Evolutionary conservation across 1,140 invertebrate species (phyloP).

Genomic region (Solenopsis fugax): DNA sequence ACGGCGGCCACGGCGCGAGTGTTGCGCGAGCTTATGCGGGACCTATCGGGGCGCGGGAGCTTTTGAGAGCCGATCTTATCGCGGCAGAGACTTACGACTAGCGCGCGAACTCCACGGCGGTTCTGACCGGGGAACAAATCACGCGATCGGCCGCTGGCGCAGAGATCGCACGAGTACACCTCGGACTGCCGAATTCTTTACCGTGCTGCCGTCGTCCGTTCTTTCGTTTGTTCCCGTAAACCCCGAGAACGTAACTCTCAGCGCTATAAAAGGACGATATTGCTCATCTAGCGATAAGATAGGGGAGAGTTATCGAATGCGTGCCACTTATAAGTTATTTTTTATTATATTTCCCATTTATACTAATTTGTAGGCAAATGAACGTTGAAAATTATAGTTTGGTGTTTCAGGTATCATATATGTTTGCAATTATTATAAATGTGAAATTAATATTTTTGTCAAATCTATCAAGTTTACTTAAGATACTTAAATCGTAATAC

Average conservation of each 20-base stretch:
- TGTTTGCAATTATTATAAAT: too few relatives aligned
- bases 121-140: conserved; percentile 73
- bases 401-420: too few relatives aligned
- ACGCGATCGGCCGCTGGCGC: conserved; percentile 46
- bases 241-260: not conserved
- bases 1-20: conserved; percentile 69
- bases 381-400: too few relatives aligned
- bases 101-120: conserved; percentile 57
- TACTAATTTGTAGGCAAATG: too few relatives aligned
- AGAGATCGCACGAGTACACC: conserved; percentile 36
- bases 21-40: conserved; percentile 63
- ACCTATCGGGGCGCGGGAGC: conserved; percentile 74
- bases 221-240: conserved; percentile 37
- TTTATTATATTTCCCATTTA: too few relatives aligned
- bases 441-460: too few relatives aligned
- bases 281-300: not conserved
- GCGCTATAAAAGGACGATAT: not conserved
- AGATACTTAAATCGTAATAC: too few relatives aligned
- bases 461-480: too few relatives aligned
- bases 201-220: not conserved
- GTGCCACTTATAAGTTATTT: too few relatives aligned
- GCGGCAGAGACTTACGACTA: conserved; percentile 75
- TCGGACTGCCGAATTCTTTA: conserved; percentile 27
- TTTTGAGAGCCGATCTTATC: conserved; percentile 81
- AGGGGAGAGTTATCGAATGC: too few relatives aligned